These are phyloP conservation scores for Euspilapteryx auroguttella DNA, from an alignment of 2,888 invertebrate species.

Conservation along the genomic window DNA sequence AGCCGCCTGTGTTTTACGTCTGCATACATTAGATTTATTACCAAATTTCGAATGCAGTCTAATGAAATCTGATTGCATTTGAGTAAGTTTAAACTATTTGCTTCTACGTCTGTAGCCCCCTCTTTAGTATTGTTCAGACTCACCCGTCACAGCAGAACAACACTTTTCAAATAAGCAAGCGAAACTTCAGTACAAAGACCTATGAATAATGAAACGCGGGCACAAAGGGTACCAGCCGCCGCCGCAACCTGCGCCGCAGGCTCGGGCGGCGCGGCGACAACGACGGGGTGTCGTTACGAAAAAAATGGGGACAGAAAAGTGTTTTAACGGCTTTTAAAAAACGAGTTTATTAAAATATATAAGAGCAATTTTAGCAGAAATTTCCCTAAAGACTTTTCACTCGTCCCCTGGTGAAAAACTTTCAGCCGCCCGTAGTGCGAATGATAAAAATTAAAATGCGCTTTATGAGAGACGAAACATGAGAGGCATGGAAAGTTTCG, in stretches of 20 bases:
- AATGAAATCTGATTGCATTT: no score
- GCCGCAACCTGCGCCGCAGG: no score
- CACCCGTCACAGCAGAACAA: constrained; percentile 20
- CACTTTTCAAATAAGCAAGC: constrained; percentile 35
- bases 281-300: constrained; percentile 23
- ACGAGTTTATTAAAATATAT: constrained; percentile 60
- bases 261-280: constrained; percentile 14
- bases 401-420: constrained; percentile 26
- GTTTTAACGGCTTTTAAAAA: constrained; percentile 56
- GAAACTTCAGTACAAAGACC: constrained; percentile 37
- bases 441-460: constrained; percentile 50
- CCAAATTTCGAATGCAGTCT: no score
- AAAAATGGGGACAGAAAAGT: constrained; percentile 50
- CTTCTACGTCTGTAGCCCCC: constrained; percentile 5
- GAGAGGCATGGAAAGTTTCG: constrained; percentile 21
- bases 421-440: constrained; percentile 28
- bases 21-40: no score
- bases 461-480: constrained; percentile 22
- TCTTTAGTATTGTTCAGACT: not conserved
- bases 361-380: constrained; percentile 49
- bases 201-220: constrained; percentile 55
- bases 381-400: constrained; percentile 54
- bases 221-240: constrained; percentile 23
- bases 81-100: no score
- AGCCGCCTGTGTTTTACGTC: no score